Base-by-base conservation (phyloP, 2,113 vertebrate species). In the Tringa solitaria region DNA sequence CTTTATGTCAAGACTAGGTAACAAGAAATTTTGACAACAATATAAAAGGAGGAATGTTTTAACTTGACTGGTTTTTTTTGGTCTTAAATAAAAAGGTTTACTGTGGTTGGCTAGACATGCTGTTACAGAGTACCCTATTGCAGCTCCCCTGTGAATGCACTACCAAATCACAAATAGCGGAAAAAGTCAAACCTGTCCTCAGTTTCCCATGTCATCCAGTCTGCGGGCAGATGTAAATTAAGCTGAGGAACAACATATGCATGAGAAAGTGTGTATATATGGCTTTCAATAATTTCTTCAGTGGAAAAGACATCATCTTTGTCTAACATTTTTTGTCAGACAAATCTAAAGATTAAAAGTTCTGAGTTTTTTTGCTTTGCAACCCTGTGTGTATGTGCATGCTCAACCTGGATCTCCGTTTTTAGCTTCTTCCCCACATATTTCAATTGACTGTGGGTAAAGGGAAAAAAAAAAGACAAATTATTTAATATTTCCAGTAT, bases 161-260 rank as follows among this genome's bases (percentile, higher is more conserved):
- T 35, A 2, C 61, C 0, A 0, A 79, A 14, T 60, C 43, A 32
- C 32, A 41, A 17, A 11, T 15, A 54, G 26, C 1, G 54, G 10
- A 41, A 78, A 59, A 70, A 60, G 53, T 77, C 56, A 84, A 35
- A 70, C 8, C 16, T 67, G 35, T 12, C 56, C 70, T n/a, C 46
- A 15, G 19, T 21, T 84, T 12, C 41, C 54, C 18, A 1, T 20
- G 48, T 39, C 53, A 54, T 18, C 9, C 45, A 64, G 48, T 10
- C 53, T 73, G 67, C 79, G 41, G 39, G 27, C 24, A 77, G 20
- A 37, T 16, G 21, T 18, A 37, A 48, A n/a, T 68, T 78, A 69
- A 43, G 33, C 73, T 48, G n/a, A 89, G 46, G n/a, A 93, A 63
- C 10, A 67, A 45, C 15, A 5, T 22, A 26, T 5, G 3, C 9